Evolutionary conservation across 2,888 invertebrate species (phyloP).

Genomic region (Hipparchia sbordonii): DNA sequence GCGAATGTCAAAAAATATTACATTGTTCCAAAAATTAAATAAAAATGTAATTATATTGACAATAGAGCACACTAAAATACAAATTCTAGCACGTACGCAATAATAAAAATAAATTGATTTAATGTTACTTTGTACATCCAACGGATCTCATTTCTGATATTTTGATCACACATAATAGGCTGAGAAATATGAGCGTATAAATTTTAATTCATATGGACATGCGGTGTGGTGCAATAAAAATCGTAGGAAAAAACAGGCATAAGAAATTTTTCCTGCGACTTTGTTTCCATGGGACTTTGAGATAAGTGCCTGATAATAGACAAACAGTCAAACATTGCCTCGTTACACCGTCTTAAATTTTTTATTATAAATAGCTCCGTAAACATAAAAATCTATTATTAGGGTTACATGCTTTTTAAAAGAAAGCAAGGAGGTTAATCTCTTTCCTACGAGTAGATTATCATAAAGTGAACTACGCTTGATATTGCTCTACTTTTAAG

Average conservation of each 20-base stretch:
- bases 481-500: background rate
- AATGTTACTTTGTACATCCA: too few species aligned
- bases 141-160: too few species aligned
- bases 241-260: constrained; percentile 6
- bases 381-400: background rate
- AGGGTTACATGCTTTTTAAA: background rate
- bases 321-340: constrained; percentile 2
- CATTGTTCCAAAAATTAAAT: too few species aligned
- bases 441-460: background rate
- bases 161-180: too few species aligned
- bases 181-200: background rate
- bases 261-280: background rate
- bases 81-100: too few species aligned
- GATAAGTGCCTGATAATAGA: constrained; percentile 13
- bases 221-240: background rate
- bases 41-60: too few species aligned
- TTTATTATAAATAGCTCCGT: background rate
- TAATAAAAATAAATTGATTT: too few species aligned
- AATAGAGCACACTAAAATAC: too few species aligned
- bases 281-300: constrained; percentile 17
- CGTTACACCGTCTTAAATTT: background rate
- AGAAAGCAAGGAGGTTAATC: background rate
- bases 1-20: too few species aligned
- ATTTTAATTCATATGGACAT: background rate
- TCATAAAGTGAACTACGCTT: background rate